Percentiles rank a stretch among this genome's conserved stretches.
Conservation (phyloP, 2,113 vertebrate genomes). For the Perognathus longimembris region DNA sequence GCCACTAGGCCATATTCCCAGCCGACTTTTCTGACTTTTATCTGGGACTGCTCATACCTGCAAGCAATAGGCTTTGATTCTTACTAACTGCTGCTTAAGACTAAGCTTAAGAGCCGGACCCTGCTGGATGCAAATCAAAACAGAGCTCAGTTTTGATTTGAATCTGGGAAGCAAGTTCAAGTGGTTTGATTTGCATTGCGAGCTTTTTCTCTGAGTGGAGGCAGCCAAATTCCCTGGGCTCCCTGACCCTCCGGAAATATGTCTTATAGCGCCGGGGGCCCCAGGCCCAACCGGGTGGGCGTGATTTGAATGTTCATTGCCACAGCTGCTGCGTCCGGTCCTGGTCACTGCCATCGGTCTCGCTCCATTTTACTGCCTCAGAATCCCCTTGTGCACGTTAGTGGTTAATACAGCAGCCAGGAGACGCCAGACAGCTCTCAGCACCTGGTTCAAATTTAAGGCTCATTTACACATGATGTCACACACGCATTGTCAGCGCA, state of each 20-base stretch:
- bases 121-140: constrained; percentile 64
- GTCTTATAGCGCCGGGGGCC: constrained; percentile 13
- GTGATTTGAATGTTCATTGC: constrained; percentile 52
- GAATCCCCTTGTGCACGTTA: constrained; percentile 58
- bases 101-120: background rate
- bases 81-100: background rate
- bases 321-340: constrained; percentile 65
- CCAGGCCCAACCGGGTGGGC: constrained; percentile 21
- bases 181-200: constrained; percentile 71
- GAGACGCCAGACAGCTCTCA: constrained; percentile 79
- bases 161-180: constrained; percentile 39
- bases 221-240: constrained; percentile 70
- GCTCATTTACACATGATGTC: constrained; percentile 89
- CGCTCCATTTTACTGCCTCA: constrained; percentile 75
- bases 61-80: background rate
- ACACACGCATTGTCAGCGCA: constrained; percentile 86
- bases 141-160: constrained; percentile 37
- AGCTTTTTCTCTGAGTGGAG: constrained; percentile 62
- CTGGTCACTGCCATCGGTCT: constrained; percentile 35
- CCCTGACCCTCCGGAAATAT: constrained; percentile 73
- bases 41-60: background rate
- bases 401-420: constrained; percentile 82
- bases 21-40: background rate
- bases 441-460: constrained; percentile 89
- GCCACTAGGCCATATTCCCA: too few species aligned